Percentiles rank a stretch among this genome's conserved stretches.
These are phyloP conservation scores for Corythucha ciliata DNA, from an alignment of 2,888 invertebrate genomes.

Conservation along the genomic window DNA sequence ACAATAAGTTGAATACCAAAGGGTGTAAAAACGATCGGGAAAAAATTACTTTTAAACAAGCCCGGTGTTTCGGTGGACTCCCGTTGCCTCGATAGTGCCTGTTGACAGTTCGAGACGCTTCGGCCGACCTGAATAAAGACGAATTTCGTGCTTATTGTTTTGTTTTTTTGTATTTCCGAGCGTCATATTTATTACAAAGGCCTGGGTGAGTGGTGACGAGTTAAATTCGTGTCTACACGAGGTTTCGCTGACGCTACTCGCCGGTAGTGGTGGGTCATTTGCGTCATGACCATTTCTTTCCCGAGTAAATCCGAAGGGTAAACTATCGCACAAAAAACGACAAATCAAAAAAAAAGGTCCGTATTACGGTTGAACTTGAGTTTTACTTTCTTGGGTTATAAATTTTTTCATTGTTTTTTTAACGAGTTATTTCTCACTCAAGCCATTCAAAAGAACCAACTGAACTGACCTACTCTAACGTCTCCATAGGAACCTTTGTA, in stretches of 20 bases:
- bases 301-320: conserved; percentile 30
- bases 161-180: not conserved
- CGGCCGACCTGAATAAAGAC: conserved; percentile 8
- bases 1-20: not conserved
- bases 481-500: too few relatives aligned
- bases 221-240: conserved; percentile 41
- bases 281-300: conserved; percentile 36
- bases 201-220: conserved; percentile 23
- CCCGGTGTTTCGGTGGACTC: conserved; percentile 19
- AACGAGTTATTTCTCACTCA: too few relatives aligned
- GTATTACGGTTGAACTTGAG: too few relatives aligned
- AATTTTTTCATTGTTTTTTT: too few relatives aligned
- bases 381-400: too few relatives aligned
- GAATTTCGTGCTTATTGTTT: not conserved
- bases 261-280: conserved; percentile 44
- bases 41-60: conserved; percentile 13
- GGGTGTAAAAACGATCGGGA: not conserved
- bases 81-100: too few relatives aligned
- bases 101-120: conserved; percentile 12
- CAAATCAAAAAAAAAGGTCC: too few relatives aligned
- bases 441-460: too few relatives aligned
- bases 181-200: not conserved
- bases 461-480: too few relatives aligned
- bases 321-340: too few relatives aligned
- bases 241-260: conserved; percentile 41